Evolutionary conservation across 2,797 vertebrate genomes (phyloP).

Genomic region (Gallinago nigripennis): DNA sequence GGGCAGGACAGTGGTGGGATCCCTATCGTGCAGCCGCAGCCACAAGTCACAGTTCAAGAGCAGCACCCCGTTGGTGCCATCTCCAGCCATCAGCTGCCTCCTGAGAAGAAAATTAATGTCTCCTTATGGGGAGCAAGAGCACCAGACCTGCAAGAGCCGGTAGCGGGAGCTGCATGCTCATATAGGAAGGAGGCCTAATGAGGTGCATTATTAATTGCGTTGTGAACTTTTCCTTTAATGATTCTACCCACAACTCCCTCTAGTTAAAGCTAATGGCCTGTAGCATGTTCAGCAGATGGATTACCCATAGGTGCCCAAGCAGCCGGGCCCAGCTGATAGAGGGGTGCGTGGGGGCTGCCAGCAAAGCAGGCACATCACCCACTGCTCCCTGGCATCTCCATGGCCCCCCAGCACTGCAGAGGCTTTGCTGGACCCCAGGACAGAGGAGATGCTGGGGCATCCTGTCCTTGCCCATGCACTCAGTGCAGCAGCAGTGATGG

Average conservation of each 20-base stretch:
- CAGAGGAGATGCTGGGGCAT: not conserved
- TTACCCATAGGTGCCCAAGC: conserved; percentile 7
- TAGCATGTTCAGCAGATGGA: conserved; percentile 59
- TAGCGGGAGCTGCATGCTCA: not conserved
- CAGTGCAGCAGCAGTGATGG: not conserved
- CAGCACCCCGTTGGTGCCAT: not conserved
- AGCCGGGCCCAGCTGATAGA: not conserved
- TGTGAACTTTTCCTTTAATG: conserved; percentile 56
- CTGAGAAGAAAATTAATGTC: not conserved
- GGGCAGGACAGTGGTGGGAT: not conserved
- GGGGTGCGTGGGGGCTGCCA: not conserved
- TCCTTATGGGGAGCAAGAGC: not conserved
- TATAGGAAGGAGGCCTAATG: conserved; percentile 28
- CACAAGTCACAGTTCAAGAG: not conserved
- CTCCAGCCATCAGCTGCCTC: not conserved
- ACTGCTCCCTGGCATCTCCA: not conserved
- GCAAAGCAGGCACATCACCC: fast-evolving
- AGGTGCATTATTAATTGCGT: conserved; percentile 62
- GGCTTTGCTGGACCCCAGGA: not conserved
- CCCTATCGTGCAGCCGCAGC: too few species aligned
- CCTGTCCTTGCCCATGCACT: fast-evolving
- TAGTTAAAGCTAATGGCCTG: conserved; percentile 69
- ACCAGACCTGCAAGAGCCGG: not conserved
- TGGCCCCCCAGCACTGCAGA: fast-evolving
- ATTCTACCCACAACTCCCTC: conserved; percentile 45